Evolutionary conservation across 2,888 invertebrate genomes (phyloP), one percentile per base, ranked within the genome.

Genomic region (Drosophila siamana): DNA sequence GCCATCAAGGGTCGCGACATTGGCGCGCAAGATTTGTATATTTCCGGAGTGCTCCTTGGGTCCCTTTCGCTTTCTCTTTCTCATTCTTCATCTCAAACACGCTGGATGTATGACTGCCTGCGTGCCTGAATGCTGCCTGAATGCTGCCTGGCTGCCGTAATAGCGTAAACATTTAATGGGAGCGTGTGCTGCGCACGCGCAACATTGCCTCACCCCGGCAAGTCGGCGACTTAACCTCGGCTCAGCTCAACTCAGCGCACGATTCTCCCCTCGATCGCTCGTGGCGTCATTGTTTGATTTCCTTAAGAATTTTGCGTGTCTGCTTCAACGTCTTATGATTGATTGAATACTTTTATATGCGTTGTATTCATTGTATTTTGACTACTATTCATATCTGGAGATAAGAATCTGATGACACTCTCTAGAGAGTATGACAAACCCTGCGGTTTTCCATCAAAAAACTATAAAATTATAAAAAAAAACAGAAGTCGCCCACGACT

Each of bases 131-230:
- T 72, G 69, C n/a, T 46, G 62, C 43, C 52, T 47, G 51, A 47
- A 74, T 72, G 69, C n/a, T n/a, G n/a, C 66, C 67, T 41, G 46
- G 61, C 56, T 47, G 52, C 48, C 69, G 69, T 76, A 76, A 78
- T 81, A 74, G 81, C 74, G 78, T 74, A 78, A 84, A 78, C 81
- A 88, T 84, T 86, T 83, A 83, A 85, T 73, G 78, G 78, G 72
- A 87, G 87, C 89, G 88, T 87, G 89, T 77, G 86, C 71, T 50
- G 73, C 73, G 87, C 88, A 88, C 89, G 89, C 89, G 89, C 74
- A 83, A 88, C 64, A 71, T 86, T 74, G 60, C 65, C 64, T 78
- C 80, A 83, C 69, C 64, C 80, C 47, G 28, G 33, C 33, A n/a
- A 41, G 8, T 22, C 55, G 24, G 15, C 44, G 50, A 48, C 48